phyloP scores from a whole-genome alignment of 2,113 vertebrate species.

The Hystrix brachyura region DNA sequence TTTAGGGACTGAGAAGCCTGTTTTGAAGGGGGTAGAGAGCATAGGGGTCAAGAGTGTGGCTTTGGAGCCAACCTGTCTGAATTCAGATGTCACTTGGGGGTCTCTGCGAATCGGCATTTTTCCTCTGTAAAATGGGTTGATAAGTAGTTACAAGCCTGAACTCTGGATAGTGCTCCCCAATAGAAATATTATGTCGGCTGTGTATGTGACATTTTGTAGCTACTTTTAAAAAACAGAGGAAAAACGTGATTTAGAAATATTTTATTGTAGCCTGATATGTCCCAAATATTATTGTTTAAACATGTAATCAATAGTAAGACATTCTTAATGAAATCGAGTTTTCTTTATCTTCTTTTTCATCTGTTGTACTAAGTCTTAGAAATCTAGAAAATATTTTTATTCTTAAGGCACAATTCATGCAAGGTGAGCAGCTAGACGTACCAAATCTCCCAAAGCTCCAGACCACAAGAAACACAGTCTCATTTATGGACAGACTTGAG shows the following conservation, averaged over 20 bases:
- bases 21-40: background rate
- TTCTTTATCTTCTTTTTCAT: background rate
- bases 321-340: background rate
- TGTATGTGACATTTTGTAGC: background rate
- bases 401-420: background rate
- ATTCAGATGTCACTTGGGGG: rapidly evolving
- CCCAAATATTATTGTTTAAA: background rate
- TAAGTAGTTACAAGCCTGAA: background rate
- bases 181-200: background rate
- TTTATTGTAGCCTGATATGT: background rate
- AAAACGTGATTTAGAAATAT: background rate
- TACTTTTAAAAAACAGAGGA: background rate
- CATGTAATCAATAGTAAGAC: background rate
- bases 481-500: background rate
- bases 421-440: background rate
- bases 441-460: background rate
- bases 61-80: background rate
- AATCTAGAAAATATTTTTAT: background rate
- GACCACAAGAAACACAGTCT: background rate
- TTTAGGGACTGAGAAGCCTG: background rate
- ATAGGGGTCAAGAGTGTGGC: background rate
- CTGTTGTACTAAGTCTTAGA: background rate
- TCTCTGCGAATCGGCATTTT: background rate
- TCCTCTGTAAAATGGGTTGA: constrained; percentile 51
- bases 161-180: rapidly evolving